Conservation (phyloP, 2,113 vertebrate species). For the Lontra canadensis region DNA sequence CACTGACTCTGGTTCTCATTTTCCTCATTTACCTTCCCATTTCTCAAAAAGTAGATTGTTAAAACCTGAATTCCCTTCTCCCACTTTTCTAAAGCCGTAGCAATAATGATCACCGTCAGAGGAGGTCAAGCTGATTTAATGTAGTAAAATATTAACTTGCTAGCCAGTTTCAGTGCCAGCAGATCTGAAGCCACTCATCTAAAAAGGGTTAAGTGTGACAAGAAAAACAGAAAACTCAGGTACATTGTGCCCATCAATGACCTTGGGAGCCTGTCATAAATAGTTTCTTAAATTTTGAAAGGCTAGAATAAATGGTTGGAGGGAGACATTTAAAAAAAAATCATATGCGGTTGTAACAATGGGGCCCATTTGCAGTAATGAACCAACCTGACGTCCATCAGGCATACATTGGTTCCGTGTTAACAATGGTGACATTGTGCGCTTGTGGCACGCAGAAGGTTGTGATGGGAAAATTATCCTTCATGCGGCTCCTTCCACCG, state of each 20-base stretch:
- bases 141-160: slow-evolving; percentile 39
- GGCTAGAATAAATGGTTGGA: slow-evolving; percentile 45
- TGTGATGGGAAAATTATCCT: slow-evolving; percentile 39
- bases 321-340: neutral
- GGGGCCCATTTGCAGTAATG: slow-evolving; percentile 34
- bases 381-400: neutral
- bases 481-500: neutral
- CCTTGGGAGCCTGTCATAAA: slow-evolving; percentile 33
- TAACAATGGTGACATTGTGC: slow-evolving; percentile 35
- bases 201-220: slow-evolving; percentile 27
- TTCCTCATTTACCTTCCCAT: neutral
- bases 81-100: neutral
- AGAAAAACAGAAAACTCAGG: slow-evolving; percentile 24
- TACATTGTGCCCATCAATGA: neutral
- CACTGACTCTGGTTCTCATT: neutral
- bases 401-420: neutral
- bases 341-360: slow-evolving; percentile 24
- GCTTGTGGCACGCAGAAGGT: neutral
- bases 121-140: slow-evolving; percentile 27
- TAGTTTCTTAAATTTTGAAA: slow-evolving; percentile 42
- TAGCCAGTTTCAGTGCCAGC: neutral
- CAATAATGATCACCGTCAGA: neutral
- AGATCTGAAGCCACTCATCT: neutral
- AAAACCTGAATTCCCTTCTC: neutral
- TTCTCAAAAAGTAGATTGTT: neutral